A percentile compares a stretch with the other conserved stretches of the same genome.
Conservation (phyloP, 2,113 vertebrate species). For the Ctenomys sociabilis region DNA sequence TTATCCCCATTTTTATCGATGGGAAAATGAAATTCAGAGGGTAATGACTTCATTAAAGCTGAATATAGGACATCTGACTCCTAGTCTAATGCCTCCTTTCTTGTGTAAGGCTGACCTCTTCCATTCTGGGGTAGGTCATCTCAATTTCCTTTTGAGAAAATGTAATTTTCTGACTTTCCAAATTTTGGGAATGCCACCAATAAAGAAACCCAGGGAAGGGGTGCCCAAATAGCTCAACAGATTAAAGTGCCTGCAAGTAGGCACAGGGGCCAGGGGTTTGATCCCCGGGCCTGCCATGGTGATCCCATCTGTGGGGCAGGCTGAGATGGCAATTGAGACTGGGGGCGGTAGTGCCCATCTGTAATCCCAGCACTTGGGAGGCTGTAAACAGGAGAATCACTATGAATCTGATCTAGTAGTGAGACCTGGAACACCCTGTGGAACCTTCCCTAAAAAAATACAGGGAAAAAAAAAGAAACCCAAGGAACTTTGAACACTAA, state of each 20-base stretch:
- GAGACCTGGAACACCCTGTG: too few relatives aligned
- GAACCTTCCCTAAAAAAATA: too few relatives aligned
- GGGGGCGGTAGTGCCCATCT: too few relatives aligned
- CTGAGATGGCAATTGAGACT: too few relatives aligned
- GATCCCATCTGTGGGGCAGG: too few relatives aligned
- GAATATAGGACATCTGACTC: background rate
- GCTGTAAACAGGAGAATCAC: too few relatives aligned
- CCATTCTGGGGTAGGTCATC: background rate
- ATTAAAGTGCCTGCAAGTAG: too few relatives aligned
- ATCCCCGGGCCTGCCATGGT: too few relatives aligned
- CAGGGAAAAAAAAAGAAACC: background rate
- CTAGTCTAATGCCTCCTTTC: slow-evolving; percentile 5
- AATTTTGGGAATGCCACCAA: background rate
- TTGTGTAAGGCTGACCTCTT: background rate
- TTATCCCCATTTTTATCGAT: slow-evolving; percentile 28
- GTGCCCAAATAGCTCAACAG: too few relatives aligned
- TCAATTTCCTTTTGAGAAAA: slow-evolving; percentile 27
- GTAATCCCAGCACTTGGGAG: too few relatives aligned
- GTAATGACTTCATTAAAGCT: background rate
- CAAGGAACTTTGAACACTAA: background rate
- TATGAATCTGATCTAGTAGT: too few relatives aligned
- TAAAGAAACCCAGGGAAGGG: background rate
- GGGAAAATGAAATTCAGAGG: background rate
- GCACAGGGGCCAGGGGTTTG: too few relatives aligned
- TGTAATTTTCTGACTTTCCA: slow-evolving; percentile 37